Conservation (phyloP, 1,140 invertebrate species). For the Aphaenogaster floridana region DNA sequence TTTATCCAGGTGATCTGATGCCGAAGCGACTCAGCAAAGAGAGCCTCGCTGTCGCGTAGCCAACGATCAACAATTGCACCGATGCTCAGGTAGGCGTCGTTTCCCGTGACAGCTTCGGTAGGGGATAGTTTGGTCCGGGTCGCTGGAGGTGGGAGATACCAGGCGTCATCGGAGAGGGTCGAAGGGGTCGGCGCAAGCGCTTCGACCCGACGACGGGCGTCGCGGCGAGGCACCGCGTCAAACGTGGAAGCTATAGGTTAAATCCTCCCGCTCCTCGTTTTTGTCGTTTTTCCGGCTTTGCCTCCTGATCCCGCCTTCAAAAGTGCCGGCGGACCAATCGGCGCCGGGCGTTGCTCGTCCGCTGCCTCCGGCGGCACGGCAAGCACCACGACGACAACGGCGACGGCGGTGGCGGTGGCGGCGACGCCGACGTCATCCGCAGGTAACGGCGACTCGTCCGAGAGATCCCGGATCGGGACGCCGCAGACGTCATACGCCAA, state of each 20-base stretch:
- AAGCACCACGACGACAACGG: constrained; percentile 48
- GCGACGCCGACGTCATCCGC: constrained; percentile 67
- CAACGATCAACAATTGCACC: constrained; percentile 84
- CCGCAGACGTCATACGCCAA: constrained; percentile 59
- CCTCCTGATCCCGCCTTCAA: constrained; percentile 87
- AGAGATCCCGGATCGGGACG: constrained; percentile 46
- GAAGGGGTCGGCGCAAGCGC: constrained; percentile 77
- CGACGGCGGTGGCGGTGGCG: constrained; percentile 46
- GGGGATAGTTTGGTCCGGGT: constrained; percentile 47
- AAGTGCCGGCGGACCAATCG: constrained; percentile 85
- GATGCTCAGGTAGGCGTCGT: constrained; percentile 73
- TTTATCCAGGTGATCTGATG: constrained; percentile 25
- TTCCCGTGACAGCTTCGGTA: constrained; percentile 53
- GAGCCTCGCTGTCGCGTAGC: constrained; percentile 66
- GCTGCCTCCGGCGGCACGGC: constrained; percentile 62
- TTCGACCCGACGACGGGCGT: constrained; percentile 69
- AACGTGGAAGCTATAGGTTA: constrained; percentile 87
- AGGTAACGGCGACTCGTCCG: constrained; percentile 49
- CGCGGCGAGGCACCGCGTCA: constrained; percentile 80
- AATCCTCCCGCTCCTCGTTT: constrained; percentile 85
- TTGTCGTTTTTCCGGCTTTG: constrained; percentile 85
- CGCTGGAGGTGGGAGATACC: constrained; percentile 67
- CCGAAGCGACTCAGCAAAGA: constrained; percentile 15
- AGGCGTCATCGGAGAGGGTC: constrained; percentile 61
- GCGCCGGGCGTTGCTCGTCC: constrained; percentile 69